Conservation (phyloP, 2,888 invertebrate species). For the Caenorhabditis panamensis region DNA sequence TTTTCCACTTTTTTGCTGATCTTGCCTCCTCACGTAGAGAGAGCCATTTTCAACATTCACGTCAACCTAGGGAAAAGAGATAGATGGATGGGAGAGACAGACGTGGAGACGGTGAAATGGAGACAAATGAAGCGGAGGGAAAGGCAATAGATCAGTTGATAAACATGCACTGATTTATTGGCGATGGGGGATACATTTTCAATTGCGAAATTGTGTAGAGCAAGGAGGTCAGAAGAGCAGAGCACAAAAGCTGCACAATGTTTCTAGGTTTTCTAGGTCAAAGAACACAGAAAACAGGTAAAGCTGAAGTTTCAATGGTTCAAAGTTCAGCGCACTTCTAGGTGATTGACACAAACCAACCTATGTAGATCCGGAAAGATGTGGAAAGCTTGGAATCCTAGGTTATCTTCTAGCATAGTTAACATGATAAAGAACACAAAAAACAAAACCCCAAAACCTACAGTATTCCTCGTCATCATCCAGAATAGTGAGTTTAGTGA, state of each 20-base stretch:
- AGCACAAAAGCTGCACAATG: too few relatives aligned
- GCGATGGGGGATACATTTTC: not conserved
- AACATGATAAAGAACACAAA: not conserved
- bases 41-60: slow-evolving; percentile 1
- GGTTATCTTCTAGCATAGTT: too few relatives aligned
- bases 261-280: too few relatives aligned
- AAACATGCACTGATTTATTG: slow-evolving; percentile 1
- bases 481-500: slow-evolving; percentile 46
- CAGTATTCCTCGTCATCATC: slow-evolving; percentile 41
- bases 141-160: slow-evolving; percentile 25
- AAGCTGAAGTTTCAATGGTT: too few relatives aligned
- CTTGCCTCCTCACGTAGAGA: not conserved
- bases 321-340: too few relatives aligned
- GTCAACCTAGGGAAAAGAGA: not conserved
- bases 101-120: slow-evolving; percentile 14
- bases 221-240: not conserved
- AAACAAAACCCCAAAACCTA: slow-evolving; percentile 16
- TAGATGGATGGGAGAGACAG: slow-evolving; percentile 17
- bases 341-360: too few relatives aligned
- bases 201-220: not conserved
- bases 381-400: too few relatives aligned
- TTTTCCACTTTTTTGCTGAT: not conserved
- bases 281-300: too few relatives aligned
- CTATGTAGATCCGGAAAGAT: too few relatives aligned
- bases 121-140: slow-evolving; percentile 14